A percentile compares a stretch with the other conserved stretches of the same genome.
phyloP scores from a whole-genome alignment of 2,113 vertebrate species.

The Rhinopomastus cyanomelas region DNA sequence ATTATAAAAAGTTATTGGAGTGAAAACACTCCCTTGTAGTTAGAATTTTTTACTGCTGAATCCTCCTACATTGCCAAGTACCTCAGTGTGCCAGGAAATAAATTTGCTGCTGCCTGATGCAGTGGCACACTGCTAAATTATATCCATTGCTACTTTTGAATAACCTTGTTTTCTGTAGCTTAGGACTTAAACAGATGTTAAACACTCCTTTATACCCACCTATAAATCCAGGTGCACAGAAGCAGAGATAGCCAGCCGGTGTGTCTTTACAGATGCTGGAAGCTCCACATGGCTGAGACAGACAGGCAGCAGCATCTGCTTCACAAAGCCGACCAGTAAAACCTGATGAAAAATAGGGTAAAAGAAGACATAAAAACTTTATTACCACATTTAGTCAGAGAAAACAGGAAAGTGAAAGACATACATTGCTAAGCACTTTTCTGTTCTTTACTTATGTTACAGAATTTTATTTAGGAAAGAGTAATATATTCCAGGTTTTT shows the following conservation, averaged over 20 bases:
- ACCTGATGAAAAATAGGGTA: constrained; percentile 62
- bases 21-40: background rate
- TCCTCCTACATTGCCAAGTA: background rate
- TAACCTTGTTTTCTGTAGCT: background rate
- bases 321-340: constrained; percentile 82
- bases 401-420: background rate
- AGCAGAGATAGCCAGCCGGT: constrained; percentile 75
- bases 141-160: background rate
- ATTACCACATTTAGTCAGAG: background rate
- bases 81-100: background rate
- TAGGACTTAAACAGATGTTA: background rate
- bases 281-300: constrained; percentile 75
- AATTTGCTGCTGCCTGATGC: background rate
- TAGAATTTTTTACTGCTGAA: background rate
- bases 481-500: background rate
- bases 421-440: background rate
- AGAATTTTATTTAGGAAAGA: background rate
- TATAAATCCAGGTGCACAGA: constrained; percentile 87
- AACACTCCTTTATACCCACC: constrained; percentile 58
- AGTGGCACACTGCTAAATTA: background rate
- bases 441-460: background rate
- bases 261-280: constrained; percentile 80
- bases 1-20: background rate
- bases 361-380: background rate
- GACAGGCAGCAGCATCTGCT: constrained; percentile 65